Evolutionary conservation across 2,797 vertebrate genomes (phyloP), one percentile per base, ranked within the genome.

Genomic region (Sorex maritimensis): DNA sequence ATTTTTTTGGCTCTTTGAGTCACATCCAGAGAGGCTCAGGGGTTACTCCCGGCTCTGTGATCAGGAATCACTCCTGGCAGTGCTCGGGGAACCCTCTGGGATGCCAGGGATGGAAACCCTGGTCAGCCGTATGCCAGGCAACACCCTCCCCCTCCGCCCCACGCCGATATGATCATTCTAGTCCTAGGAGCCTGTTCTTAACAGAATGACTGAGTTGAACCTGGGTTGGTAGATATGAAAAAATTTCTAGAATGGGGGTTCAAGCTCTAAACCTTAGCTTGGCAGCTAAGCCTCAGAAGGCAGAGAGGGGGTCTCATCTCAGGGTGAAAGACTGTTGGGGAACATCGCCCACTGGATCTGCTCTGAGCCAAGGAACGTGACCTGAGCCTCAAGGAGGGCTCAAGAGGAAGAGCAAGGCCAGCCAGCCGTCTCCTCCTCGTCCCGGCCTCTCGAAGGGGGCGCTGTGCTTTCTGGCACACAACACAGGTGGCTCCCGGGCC

Each of bases 231-330:
- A n/a, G 80, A 65, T 72, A 1, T 67, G 68, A 90, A 95, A 75
- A 81, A 92, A 5, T 79, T 88, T 81, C 65, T 30, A 86, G 94
- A 79, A 72, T 21, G 67, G 77, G 78, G 63, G 69, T 92, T 19
- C 75, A 49, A 81, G 28, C 28, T 84, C 7, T n/a, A 82, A 67
- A 21, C 24, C 41, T 5, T 5, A 44, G 7, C 41, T 44, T 44
- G 41, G 7, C 61, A 86, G 58, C 12, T 30, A 81, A 44, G 44
- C 34, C 34, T 67, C 67, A 23, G 23, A 34, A 72, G 65, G 34
- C 34, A 34, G 34, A 34, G 81, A 49, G 65, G 7, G 80, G 63
- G 82, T 46, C 24, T 2, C 8, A 58, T 14, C 7, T 1, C 44
- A 38, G 52, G 41, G 38, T 6, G 6, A 49, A 73, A 69, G 61